Conservation (phyloP, 2,888 invertebrate genomes). For the Labia minor region DNA sequence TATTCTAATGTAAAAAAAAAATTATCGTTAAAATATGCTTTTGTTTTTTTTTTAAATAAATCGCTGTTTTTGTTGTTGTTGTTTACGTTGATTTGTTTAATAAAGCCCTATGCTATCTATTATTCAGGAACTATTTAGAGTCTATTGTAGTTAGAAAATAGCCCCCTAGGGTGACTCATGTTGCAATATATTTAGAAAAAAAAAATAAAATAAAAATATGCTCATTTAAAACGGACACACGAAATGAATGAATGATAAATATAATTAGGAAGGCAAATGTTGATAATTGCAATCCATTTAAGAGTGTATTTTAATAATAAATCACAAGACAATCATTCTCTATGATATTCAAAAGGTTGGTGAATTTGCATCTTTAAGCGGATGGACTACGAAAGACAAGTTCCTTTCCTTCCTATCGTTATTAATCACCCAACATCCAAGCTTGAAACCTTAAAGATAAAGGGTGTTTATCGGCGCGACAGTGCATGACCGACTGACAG, state of each 20-base stretch:
- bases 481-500: conserved; percentile 13
- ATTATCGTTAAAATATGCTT: neutral
- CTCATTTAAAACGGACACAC: neutral
- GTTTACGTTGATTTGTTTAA: neutral
- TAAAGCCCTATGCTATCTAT: neutral
- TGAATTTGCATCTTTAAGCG: neutral
- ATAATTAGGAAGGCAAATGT: neutral
- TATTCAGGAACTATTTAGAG: neutral
- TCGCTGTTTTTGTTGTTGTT: no score
- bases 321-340: neutral
- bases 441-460: neutral
- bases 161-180: neutral
- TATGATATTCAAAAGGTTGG: neutral
- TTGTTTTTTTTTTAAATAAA: neutral
- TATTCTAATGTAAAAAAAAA: no score
- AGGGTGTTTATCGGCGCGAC: conserved; percentile 13
- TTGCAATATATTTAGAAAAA: neutral
- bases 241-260: neutral
- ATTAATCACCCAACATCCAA: neutral
- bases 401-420: neutral
- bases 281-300: neutral
- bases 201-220: neutral
- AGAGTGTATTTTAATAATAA: neutral
- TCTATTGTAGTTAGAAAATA: neutral
- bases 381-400: neutral